Conservation (phyloP, 2,797 vertebrate genomes). For the Serranus cabrilla region DNA sequence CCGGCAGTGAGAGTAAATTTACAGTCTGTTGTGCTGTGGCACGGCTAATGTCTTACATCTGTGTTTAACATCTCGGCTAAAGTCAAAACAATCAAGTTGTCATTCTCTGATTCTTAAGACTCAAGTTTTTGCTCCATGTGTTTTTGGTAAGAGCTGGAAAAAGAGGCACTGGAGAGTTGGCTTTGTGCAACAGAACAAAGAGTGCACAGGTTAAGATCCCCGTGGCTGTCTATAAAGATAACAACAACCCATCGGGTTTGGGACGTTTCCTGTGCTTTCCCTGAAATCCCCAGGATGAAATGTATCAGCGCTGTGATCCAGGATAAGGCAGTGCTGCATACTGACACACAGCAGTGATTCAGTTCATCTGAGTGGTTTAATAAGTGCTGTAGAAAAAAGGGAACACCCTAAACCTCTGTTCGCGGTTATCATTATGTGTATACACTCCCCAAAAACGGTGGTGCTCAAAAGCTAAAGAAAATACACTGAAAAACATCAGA, state of each 20-base stretch:
- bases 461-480: neutral
- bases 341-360: constrained; percentile 43
- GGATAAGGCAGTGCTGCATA: constrained; percentile 51
- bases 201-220: constrained; percentile 42
- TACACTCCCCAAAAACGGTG: neutral
- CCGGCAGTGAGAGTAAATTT: constrained; percentile 39
- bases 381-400: constrained; percentile 18
- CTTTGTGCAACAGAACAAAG: constrained; percentile 40
- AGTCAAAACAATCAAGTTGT: constrained; percentile 49
- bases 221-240: constrained; percentile 44
- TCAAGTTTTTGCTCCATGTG: constrained; percentile 17
- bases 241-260: constrained; percentile 32
- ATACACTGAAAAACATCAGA: neutral
- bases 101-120: constrained; percentile 11
- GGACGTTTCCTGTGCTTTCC: constrained; percentile 27
- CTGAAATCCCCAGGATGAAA: constrained; percentile 59
- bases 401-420: constrained; percentile 15
- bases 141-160: constrained; percentile 9
- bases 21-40: constrained; percentile 27
- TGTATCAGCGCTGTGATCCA: constrained; percentile 52
- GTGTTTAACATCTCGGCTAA: constrained; percentile 54
- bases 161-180: constrained; percentile 2
- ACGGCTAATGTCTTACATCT: constrained; percentile 49
- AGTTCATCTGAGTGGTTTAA: constrained; percentile 38
- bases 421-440: neutral